Evolutionary conservation across 2,888 invertebrate genomes (phyloP), one percentile per base, ranked within the genome.

Genomic region (Acrobasis suavella): DNA sequence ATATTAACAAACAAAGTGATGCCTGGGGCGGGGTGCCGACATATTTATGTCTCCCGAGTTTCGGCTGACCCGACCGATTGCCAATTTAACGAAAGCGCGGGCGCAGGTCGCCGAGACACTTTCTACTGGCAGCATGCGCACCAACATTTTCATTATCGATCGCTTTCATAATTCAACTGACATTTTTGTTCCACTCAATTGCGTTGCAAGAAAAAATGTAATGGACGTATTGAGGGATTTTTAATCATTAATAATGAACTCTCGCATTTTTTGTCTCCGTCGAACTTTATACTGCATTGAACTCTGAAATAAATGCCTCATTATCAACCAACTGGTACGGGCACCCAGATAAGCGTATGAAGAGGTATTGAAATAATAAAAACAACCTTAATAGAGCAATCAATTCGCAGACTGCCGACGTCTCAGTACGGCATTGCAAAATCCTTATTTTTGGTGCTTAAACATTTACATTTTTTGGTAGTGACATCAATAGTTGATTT

Each of bases 121-220:
- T 92, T 91, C 91, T 90, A 90, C 88, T 79, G 82, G 76, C 79
- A 80, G 83, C 78, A 82, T 81, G 82, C 77, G 78, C 78, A 83
- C 83, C 86, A 85, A 85, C 85, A 86, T 89, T 89, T 90, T 88
- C 88, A 86, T 86, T 89, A 90, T 88, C 86, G 89, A 90, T 89
- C 87, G 87, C 87, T 86, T 87, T 87, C 85, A 91, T 90, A 90
- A 90, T 88, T 87, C 85, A 87, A 85, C 87, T 89, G 91, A 89
- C 88, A 87, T 91, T 89, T 90, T 88, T 87, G 86, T 84, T 86
- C 78, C 89, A 86, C 85, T 83, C 83, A 86, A 86, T 85, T 84
- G 82, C 80, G 80, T 78, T 76, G 75, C 70, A 69, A 72, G 77
- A 78, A 79, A 79, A 79, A 75, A 72, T 66, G 69, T 73, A 71